phyloP scores from a whole-genome alignment of 2,113 vertebrate genomes.

The Mastomys coucha region DNA sequence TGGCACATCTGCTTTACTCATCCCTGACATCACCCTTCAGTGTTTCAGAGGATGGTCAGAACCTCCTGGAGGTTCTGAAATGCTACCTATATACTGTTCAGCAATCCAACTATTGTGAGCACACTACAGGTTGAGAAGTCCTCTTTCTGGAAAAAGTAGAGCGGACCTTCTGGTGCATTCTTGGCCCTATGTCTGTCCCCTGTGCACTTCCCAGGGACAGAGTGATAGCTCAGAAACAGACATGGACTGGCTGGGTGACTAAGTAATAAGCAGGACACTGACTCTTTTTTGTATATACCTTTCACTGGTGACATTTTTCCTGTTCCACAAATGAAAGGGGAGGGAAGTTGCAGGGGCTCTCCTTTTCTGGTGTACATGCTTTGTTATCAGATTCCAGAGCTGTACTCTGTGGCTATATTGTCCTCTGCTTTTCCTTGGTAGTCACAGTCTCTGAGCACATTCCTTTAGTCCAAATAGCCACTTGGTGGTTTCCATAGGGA shows the following conservation, averaged over 20 bases:
- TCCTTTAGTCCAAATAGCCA: not conserved
- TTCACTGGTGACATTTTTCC: not conserved
- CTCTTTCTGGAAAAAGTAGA: not conserved
- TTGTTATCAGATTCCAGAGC: not conserved
- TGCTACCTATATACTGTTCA: not conserved
- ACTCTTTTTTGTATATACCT: not conserved
- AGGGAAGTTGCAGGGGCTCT: no score
- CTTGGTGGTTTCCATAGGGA: not conserved
- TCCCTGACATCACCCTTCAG: not conserved
- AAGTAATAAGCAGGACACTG: not conserved
- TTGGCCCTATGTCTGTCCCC: not conserved
- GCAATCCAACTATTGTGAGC: not conserved
- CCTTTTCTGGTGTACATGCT: not conserved
- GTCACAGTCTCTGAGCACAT: not conserved
- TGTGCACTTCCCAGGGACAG: not conserved
- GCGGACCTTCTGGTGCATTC: not conserved
- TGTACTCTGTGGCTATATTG: not conserved
- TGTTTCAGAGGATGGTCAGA: not conserved
- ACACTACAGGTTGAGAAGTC: not conserved
- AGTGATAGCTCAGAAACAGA: not conserved
- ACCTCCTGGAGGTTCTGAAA: not conserved
- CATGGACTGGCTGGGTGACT: fast-evolving
- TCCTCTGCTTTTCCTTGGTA: not conserved
- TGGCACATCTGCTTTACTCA: not conserved
- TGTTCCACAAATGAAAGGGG: not conserved